Evolutionary conservation across 2,113 vertebrate genomes (phyloP).

Genomic region (Phalacrocorax carbo): DNA sequence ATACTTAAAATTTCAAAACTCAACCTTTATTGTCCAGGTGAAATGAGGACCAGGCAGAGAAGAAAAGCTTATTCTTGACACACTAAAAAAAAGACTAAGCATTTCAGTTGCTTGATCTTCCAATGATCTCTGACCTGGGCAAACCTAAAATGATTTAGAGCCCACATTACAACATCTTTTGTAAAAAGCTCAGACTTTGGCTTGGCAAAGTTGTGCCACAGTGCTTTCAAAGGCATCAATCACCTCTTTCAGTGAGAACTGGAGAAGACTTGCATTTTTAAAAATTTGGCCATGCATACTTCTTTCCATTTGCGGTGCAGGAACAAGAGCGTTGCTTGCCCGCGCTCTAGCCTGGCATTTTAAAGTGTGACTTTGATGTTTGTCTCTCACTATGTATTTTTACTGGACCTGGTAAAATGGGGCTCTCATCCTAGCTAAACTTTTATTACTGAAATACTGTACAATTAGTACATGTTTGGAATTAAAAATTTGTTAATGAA

Average conservation of each 20-base stretch:
- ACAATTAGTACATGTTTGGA: background rate
- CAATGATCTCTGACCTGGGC: background rate
- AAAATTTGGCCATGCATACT: background rate
- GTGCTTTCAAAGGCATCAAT: background rate
- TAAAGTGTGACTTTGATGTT: background rate
- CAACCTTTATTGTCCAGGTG: background rate
- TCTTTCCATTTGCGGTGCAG: background rate
- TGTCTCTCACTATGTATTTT: background rate
- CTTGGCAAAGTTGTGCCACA: background rate
- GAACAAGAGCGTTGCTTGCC: background rate
- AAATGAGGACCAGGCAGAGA: background rate
- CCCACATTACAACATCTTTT: background rate
- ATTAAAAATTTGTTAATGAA: background rate
- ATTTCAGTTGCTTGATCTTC: background rate
- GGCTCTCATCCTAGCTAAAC: background rate
- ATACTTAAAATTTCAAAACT: background rate
- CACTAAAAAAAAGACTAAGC: background rate
- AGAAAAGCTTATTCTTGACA: background rate
- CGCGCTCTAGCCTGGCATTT: background rate
- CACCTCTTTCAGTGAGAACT: background rate
- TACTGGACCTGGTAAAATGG: background rate
- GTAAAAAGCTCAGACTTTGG: background rate
- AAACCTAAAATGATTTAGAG: background rate
- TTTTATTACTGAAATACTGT: background rate
- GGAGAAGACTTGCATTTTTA: background rate